Evolutionary conservation across 2,797 vertebrate genomes (phyloP).

Genomic region (Diplodus puntazzo): DNA sequence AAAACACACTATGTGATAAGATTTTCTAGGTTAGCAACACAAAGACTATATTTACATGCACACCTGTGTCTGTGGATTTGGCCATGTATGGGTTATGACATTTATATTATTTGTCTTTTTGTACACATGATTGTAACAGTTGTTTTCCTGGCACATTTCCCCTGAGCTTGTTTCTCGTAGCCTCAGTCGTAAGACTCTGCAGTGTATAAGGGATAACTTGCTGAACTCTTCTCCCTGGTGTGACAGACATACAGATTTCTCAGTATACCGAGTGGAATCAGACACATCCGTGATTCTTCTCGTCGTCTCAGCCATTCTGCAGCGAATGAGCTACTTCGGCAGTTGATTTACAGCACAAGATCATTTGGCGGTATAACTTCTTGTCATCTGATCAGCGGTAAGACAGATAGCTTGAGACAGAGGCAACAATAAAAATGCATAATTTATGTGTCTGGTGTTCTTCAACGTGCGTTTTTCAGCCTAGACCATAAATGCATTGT

Average conservation of each 20-base stretch:
- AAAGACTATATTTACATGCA: neutral
- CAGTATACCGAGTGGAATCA: neutral
- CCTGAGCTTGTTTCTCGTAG: neutral
- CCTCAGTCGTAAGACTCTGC: neutral
- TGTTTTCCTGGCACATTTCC: neutral
- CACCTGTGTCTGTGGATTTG: neutral
- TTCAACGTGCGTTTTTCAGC: neutral
- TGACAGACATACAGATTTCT: neutral
- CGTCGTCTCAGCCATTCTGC: neutral
- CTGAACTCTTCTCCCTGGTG: neutral
- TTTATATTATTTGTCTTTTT: neutral
- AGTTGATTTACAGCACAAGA: slow-evolving; percentile 1
- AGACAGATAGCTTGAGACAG: neutral
- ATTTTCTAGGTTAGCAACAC: slow-evolving; percentile 5
- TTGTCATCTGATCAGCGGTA: neutral
- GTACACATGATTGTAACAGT: neutral
- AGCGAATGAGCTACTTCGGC: neutral
- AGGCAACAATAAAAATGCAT: neutral
- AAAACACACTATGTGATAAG: neutral
- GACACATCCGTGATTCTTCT: slow-evolving; percentile 18
- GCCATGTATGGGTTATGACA: neutral
- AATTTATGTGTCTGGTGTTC: neutral
- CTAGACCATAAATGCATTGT: neutral
- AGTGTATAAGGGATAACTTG: neutral
- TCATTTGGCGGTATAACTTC: neutral